phyloP scores from a whole-genome alignment of 2,888 invertebrate genomes.

The Alloscopus bannaensis region DNA sequence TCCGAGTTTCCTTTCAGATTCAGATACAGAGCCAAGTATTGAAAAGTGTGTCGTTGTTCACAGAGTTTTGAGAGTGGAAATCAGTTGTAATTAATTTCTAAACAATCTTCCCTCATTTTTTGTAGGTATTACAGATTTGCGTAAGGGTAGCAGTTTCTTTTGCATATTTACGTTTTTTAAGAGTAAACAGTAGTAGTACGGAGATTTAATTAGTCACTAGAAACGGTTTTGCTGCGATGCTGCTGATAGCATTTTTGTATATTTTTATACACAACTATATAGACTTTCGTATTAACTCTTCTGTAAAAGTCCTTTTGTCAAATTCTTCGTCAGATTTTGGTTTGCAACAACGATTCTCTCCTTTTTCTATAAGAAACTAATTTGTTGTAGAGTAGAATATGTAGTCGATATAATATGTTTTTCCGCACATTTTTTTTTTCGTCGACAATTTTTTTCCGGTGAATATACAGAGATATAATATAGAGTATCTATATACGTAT shows the following conservation, averaged over 20 bases:
- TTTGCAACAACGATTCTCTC: too few relatives aligned
- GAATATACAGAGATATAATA: conserved; percentile 9
- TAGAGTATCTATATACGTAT: background rate
- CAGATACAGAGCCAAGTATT: too few relatives aligned
- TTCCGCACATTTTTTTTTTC: background rate
- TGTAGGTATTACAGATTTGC: conserved; percentile 44
- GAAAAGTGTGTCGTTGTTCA: too few relatives aligned
- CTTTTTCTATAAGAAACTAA: too few relatives aligned
- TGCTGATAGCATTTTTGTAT: background rate
- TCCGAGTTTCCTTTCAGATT: too few relatives aligned
- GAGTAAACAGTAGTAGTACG: conserved; percentile 9
- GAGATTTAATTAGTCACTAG: background rate
- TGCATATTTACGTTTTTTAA: conserved; percentile 33
- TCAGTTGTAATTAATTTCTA: conserved; percentile 13
- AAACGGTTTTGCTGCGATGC: background rate
- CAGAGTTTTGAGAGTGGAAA: too few relatives aligned
- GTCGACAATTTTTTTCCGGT: too few relatives aligned
- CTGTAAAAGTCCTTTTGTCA: too few relatives aligned
- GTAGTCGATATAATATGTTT: conserved; percentile 36
- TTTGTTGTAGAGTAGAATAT: too few relatives aligned
- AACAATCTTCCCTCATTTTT: background rate
- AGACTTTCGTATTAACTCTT: too few relatives aligned
- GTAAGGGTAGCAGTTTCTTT: conserved; percentile 51
- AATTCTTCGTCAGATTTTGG: too few relatives aligned
- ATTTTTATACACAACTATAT: background rate